These are phyloP conservation scores for Lutjanus erythropterus DNA, from an alignment of 2,113 vertebrate genomes.

Conservation along the genomic window DNA sequence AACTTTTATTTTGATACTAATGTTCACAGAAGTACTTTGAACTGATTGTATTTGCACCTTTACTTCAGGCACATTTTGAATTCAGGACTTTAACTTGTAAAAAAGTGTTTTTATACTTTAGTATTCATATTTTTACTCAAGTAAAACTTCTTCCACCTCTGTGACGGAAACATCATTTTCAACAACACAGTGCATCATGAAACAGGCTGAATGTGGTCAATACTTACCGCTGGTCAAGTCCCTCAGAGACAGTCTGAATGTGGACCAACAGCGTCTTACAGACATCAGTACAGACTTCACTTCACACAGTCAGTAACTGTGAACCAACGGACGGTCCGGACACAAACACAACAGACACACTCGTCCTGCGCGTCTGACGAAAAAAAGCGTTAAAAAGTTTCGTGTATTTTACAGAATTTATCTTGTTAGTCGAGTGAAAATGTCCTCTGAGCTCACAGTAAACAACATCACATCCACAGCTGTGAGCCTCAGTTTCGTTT, in stretches of 20 bases:
- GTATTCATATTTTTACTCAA: no score
- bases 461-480: neutral
- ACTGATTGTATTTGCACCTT: no score
- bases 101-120: no score
- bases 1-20: no score
- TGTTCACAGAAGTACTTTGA: no score
- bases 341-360: neutral
- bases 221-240: neutral
- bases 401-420: neutral
- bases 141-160: neutral
- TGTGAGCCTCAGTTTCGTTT: neutral
- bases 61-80: no score
- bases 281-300: neutral
- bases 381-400: no score
- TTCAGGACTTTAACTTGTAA: no score
- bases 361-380: no score
- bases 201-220: neutral
- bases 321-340: neutral
- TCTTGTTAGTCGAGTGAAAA: neutral
- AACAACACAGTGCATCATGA: neutral
- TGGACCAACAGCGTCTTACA: accelerated
- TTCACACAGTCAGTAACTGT: neutral
- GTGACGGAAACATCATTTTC: no score
- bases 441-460: neutral
- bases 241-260: accelerated